Evolutionary conservation across 1,140 invertebrate genomes (phyloP).

Genomic region (Maconellicoccus hirsutus): DNA sequence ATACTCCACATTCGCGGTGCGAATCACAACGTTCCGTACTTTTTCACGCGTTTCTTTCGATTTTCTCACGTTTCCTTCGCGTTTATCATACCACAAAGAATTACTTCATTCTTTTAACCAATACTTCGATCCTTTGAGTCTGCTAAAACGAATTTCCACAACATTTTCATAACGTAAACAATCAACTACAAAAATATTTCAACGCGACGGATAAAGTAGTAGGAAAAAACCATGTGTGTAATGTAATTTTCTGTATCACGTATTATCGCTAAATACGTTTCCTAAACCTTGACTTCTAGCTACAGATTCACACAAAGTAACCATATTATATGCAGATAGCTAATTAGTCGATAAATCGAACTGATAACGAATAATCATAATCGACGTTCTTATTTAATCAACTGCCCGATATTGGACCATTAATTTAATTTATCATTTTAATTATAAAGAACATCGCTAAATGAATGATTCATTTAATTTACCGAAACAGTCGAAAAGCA

Average conservation of each 20-base stretch:
- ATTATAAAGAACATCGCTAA: not conserved
- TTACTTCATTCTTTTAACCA: too few relatives aligned
- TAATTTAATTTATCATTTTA: slow-evolving; percentile 6
- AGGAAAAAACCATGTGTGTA: too few relatives aligned
- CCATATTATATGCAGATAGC: not conserved
- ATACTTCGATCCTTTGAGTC: too few relatives aligned
- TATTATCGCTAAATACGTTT: not conserved
- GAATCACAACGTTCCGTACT: too few relatives aligned
- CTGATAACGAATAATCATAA: not conserved
- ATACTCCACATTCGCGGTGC: too few relatives aligned
- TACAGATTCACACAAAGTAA: not conserved
- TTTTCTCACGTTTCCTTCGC: too few relatives aligned
- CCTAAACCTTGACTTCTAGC: not conserved
- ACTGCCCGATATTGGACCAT: not conserved
- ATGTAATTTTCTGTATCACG: not conserved
- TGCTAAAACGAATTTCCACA: too few relatives aligned
- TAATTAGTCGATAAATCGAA: slow-evolving; percentile 5
- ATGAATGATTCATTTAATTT: slow-evolving; percentile 1
- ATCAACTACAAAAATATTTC: too few relatives aligned
- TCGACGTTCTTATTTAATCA: not conserved
- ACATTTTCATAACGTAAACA: too few relatives aligned
- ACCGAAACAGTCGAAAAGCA: not conserved
- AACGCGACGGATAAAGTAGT: too few relatives aligned
- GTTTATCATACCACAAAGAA: too few relatives aligned
- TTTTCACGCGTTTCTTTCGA: too few relatives aligned